phyloP scores from a whole-genome alignment of 2,797 vertebrate species.

The Chaenodraco wilsoni region DNA sequence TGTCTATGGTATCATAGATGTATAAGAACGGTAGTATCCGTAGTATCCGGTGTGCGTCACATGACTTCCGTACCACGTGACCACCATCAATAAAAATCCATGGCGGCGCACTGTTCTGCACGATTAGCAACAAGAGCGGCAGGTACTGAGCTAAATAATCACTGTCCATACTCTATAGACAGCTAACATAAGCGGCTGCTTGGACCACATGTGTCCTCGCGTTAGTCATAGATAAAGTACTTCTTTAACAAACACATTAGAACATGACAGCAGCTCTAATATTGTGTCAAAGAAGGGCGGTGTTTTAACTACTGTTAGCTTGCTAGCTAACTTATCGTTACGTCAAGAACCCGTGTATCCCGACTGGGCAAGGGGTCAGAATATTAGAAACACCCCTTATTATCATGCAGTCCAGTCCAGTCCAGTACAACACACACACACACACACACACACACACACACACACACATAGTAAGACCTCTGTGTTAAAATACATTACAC shows the following conservation, averaged over 20 bases:
- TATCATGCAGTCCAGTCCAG: too few relatives aligned
- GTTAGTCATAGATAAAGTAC: background rate
- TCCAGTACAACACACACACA: too few relatives aligned
- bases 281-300: background rate
- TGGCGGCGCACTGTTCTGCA: constrained; percentile 73
- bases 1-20: too few relatives aligned
- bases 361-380: background rate
- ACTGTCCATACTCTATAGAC: rapidly evolving
- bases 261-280: background rate
- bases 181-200: rapidly evolving
- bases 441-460: too few relatives aligned
- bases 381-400: background rate
- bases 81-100: constrained; percentile 34
- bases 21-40: too few relatives aligned
- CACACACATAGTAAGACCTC: background rate
- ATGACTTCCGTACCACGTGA: constrained; percentile 18
- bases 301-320: background rate
- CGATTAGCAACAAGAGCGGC: constrained; percentile 57
- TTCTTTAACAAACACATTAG: background rate
- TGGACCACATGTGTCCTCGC: rapidly evolving
- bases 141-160: constrained; percentile 57
- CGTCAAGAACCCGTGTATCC: background rate
- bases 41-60: constrained; percentile 16
- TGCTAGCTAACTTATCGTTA: background rate
- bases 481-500: background rate